Percentiles rank a stretch among this genome's conserved stretches.
Conservation (phyloP, 2,113 vertebrate genomes). For the Cynocephalus volans region DNA sequence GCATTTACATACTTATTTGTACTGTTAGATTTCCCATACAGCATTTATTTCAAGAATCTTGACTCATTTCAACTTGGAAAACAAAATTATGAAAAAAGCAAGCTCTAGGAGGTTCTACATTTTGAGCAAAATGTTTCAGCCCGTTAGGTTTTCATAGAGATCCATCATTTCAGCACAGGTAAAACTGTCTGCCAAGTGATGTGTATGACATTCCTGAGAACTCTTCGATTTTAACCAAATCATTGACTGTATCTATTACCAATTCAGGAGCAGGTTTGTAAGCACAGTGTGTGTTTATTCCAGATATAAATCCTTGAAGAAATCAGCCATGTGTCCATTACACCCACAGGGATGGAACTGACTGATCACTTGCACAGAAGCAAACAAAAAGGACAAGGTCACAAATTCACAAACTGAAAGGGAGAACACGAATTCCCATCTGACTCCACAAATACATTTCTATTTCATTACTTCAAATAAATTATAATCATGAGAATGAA, state of each 20-base stretch:
- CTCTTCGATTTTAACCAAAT: neutral
- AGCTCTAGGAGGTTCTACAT: neutral
- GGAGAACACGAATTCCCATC: conserved; percentile 21
- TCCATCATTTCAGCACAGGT: neutral
- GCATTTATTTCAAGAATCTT: conserved; percentile 34
- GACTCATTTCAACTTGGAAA: neutral
- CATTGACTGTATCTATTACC: neutral
- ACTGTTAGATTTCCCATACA: neutral
- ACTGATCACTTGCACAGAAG: neutral
- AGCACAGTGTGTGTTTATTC: neutral
- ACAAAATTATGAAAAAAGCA: neutral
- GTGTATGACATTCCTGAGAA: neutral
- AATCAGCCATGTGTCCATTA: neutral
- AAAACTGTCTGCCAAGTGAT: neutral
- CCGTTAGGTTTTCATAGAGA: neutral
- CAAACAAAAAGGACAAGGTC: neutral
- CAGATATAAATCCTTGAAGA: neutral
- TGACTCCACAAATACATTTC: conserved; percentile 31
- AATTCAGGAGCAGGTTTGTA: neutral
- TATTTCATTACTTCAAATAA: conserved; percentile 51
- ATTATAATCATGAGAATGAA: conserved; percentile 53
- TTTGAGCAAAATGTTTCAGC: neutral
- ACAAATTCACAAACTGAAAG: neutral
- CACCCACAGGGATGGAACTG: neutral
- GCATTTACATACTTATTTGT: neutral